Base-by-base conservation (phyloP, 2,888 invertebrate genomes). In the Tenthredo amoena region DNA sequence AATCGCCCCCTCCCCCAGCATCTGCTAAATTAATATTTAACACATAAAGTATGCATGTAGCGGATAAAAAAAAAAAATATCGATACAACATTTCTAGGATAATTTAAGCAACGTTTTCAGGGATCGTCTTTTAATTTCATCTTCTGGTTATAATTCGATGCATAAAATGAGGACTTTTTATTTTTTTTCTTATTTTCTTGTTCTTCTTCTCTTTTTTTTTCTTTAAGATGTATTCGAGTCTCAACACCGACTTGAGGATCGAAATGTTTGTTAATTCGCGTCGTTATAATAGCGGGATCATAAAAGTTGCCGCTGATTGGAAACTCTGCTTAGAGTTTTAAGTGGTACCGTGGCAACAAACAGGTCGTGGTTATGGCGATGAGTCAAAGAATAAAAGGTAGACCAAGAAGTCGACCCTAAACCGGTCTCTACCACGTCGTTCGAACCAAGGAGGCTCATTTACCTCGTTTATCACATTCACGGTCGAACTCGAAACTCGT, bases 381-480 rank as follows among this genome's bases (percentile, higher is more conserved):
- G 77, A 77, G 77, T 77, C 50, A 77, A 74, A 34, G 15, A 74
- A 77, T 34, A 77, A 77, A 77, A 77, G 77, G 55, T 26, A 34
- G 50, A 74, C 74, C 10, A 34, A 26, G 18, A 4, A 74, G n/a
- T 74, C 50, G 77, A 55, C 77, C 55, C 77, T 77, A 77, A 77
- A 77, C 77, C 77, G 77, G 77, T 77, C 77, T 31, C 68, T 34
- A 18, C 34, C 68, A 34, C 68, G 68, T 68, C 34, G 68, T 18
- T 34, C 34, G 68, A 31, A 15, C 7, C 31, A 40, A 15, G 15
- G 21, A 81, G 62, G 81, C 81, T 81, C 81, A 81, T 81, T 81
- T 81, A 62, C 81, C 62, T 81, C 81, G 62, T 81, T 81, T 81
- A 81, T 81, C 81, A 81, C 58, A 81, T 81, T 81, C 81, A 81